These are phyloP conservation scores for Drosophila varians DNA, from an alignment of 1,140 invertebrate species.

Conservation along the genomic window DNA sequence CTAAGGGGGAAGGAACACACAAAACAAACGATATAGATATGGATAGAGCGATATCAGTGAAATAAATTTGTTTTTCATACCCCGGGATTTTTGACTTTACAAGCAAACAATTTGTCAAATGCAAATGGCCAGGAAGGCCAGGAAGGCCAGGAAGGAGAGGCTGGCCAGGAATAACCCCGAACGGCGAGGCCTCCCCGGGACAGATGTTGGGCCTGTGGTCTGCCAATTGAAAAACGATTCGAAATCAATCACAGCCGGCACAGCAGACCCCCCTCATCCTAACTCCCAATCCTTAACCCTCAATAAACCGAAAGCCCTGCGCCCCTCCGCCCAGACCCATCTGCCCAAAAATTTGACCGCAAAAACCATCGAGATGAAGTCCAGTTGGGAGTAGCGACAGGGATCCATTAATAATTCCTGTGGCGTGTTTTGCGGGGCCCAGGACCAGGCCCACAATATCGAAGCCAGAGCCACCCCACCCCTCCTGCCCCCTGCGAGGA, in stretches of 20 bases:
- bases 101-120: conserved; percentile 82
- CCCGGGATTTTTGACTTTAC: conserved; percentile 57
- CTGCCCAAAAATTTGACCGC: conserved; percentile 3
- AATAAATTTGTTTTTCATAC: neutral
- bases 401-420: conserved; percentile 80
- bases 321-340: neutral
- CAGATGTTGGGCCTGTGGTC: conserved; percentile 8
- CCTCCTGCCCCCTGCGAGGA: neutral
- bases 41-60: neutral
- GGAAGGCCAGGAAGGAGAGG: too few species aligned
- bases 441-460: neutral
- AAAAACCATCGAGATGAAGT: conserved; percentile 33
- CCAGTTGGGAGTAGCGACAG: conserved; percentile 32
- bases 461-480: neutral
- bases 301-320: too few species aligned
- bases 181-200: neutral
- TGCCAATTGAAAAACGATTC: conserved; percentile 83
- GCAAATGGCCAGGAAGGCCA: conserved; percentile 77
- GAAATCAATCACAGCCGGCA: conserved; percentile 80
- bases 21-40: neutral
- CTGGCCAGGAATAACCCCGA: conserved; percentile 76
- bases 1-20: conserved; percentile 4
- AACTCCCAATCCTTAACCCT: neutral
- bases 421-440: conserved; percentile 68
- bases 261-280: neutral